Percentiles rank a stretch among this genome's conserved stretches.
Evolutionary conservation across 2,113 vertebrate species (phyloP).

Genomic region (Speoplatyrhinus poulsoni): DNA sequence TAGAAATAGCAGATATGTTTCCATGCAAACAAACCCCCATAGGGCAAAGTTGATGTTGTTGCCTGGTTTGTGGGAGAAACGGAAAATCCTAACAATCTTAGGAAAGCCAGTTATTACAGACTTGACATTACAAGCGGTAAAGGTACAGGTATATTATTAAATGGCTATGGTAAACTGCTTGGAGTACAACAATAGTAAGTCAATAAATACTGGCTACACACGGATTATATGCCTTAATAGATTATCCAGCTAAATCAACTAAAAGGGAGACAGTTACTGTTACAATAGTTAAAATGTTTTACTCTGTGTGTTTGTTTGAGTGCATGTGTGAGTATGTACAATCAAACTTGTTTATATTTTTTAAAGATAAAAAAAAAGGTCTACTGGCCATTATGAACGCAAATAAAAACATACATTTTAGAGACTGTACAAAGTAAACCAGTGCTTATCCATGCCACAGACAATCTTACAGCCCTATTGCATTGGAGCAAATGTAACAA

Average conservation of each 20-base stretch:
- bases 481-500: no score
- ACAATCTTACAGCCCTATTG: no score
- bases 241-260: slow-evolving; percentile 5
- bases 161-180: slow-evolving; percentile 13
- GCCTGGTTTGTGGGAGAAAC: slow-evolving; percentile 12
- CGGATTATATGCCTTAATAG: slow-evolving; percentile 4
- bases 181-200: slow-evolving; percentile 16
- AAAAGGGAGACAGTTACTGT: not conserved
- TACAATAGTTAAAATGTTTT: not conserved
- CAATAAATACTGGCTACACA: slow-evolving; percentile 5
- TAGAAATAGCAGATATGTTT: slow-evolving; percentile 60
- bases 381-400: no score
- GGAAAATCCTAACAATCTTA: slow-evolving; percentile 34
- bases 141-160: slow-evolving; percentile 18
- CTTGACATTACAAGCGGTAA: not conserved
- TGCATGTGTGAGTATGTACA: not conserved
- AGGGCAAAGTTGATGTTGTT: slow-evolving; percentile 41
- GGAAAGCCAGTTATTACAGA: slow-evolving; percentile 10
- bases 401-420: no score
- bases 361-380: no score
- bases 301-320: not conserved
- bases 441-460: no score
- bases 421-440: no score
- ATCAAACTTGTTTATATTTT: not conserved
- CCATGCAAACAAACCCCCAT: slow-evolving; percentile 53